These are phyloP conservation scores for Bhutanitis thaidina DNA, from an alignment of 2,888 invertebrate species.

Conservation along the genomic window DNA sequence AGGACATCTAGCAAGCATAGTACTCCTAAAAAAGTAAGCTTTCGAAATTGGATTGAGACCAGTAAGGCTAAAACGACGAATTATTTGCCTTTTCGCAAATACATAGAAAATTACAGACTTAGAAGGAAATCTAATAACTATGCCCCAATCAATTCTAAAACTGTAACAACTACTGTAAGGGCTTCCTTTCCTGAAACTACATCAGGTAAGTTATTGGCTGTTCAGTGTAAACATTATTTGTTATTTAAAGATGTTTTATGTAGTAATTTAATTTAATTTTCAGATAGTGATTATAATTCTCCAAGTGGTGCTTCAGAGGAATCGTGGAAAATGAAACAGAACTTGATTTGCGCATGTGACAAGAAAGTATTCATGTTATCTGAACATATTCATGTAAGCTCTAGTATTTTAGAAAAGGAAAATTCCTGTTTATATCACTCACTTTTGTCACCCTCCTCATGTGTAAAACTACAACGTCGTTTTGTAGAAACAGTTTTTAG, in stretches of 20 bases:
- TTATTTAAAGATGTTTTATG: neutral
- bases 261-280: constrained; percentile 20
- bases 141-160: constrained; percentile 60
- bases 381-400: constrained; percentile 62
- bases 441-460: too few species aligned
- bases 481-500: too few species aligned
- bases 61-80: constrained; percentile 69
- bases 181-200: constrained; percentile 54
- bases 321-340: constrained; percentile 71
- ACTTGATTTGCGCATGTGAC: constrained; percentile 70
- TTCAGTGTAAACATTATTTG: neutral
- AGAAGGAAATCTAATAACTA: constrained; percentile 60
- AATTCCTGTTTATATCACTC: too few species aligned
- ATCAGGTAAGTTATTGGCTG: constrained; percentile 43
- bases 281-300: constrained; percentile 69
- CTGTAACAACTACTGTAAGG: constrained; percentile 49
- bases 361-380: constrained; percentile 73
- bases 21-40: constrained; percentile 71
- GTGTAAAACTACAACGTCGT: too few species aligned
- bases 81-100: constrained; percentile 83
- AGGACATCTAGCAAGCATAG: constrained; percentile 66
- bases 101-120: constrained; percentile 62
- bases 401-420: too few species aligned
- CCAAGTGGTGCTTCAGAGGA: constrained; percentile 75
- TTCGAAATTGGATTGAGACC: constrained; percentile 68